Evolutionary conservation across 2,113 vertebrate genomes (phyloP), one percentile per base, ranked within the genome.

Genomic region (Paedocypris sp.): DNA sequence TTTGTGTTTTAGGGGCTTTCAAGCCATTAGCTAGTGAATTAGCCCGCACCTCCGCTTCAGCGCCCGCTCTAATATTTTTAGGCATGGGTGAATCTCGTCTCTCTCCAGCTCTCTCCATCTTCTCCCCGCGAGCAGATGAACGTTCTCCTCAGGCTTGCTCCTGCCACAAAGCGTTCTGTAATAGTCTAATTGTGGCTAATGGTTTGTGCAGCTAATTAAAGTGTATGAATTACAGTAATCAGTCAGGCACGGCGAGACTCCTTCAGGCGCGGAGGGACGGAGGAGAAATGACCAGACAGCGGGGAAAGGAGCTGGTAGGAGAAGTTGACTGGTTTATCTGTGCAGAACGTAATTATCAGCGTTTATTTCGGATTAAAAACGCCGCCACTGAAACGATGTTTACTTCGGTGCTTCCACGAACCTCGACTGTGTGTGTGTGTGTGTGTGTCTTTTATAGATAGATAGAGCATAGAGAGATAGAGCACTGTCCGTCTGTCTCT

Each of bases 141-240:
- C 75, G 73, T 75, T 64, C 77, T 82, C 79, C 75, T 69, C 46
- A 48, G 68, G 66, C 73, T 70, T 77, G 64, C 75, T 83, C 66
- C 73, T 83, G 83, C 82, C 82, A 83, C 80, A 77, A 80, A 97
- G 92, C 88, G 85, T 93, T 96, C 90, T 90, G 91, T 95, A 95
- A 94, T 92, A 91, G 90, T 92, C 90, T 97, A 97, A 98, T 95
- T 97, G 94, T 94, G 92, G 90, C 91, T 96, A 98, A 98, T 97
- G 94, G 91, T 92, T 98, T 97, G 93, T 97, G 92, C 92, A 94
- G 92, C 92, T 97, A 95, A 96, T 97, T 98, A 96, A 94, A 92
- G 91, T 87, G 89, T 97, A 94, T 96, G 90, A 98, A 98, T 98
- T 94, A 96, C 90, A 91, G 90, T 91, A 94, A 94, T 98, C 93